Evolutionary conservation across 2,888 invertebrate species (phyloP).

Genomic region (Acleris sparsana): DNA sequence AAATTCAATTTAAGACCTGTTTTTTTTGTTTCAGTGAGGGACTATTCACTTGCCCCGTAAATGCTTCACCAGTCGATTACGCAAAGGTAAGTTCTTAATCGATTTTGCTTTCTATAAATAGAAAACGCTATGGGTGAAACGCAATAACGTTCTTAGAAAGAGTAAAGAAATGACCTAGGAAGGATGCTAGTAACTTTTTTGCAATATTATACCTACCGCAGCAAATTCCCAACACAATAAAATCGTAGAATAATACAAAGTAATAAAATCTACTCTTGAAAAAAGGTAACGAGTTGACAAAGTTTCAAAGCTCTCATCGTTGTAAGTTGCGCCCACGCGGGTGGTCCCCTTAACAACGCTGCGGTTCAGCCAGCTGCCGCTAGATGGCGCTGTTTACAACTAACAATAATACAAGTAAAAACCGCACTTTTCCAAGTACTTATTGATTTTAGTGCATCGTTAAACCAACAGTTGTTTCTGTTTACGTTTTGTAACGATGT

Average conservation of each 20-base stretch:
- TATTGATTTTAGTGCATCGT: constrained; percentile 28
- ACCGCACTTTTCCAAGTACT: constrained; percentile 31
- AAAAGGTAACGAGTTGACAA: no score
- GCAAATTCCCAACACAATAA: no score
- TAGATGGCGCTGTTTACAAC: constrained; percentile 67
- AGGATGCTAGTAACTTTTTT: no score
- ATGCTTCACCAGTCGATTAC: constrained; percentile 84
- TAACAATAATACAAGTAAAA: constrained; percentile 38
- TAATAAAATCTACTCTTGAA: no score
- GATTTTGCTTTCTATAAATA: no score
- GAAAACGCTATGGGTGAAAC: no score
- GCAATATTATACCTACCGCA: no score
- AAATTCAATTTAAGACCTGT: background rate
- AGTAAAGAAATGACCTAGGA: no score
- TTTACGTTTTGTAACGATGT: constrained; percentile 11
- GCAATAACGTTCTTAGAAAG: no score
- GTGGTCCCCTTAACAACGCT: constrained; percentile 51
- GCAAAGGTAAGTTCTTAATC: constrained; percentile 78
- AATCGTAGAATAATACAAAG: no score
- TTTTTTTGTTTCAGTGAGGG: constrained; percentile 84
- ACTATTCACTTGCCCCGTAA: constrained; percentile 85
- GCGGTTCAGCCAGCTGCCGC: constrained; percentile 56
- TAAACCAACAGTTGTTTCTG: constrained; percentile 24
- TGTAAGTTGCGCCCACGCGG: constrained; percentile 44
- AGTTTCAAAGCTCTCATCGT: no score